These are phyloP conservation scores for Neopipo cinnamomea DNA, from an alignment of 2,113 vertebrate species.

Conservation along the genomic window DNA sequence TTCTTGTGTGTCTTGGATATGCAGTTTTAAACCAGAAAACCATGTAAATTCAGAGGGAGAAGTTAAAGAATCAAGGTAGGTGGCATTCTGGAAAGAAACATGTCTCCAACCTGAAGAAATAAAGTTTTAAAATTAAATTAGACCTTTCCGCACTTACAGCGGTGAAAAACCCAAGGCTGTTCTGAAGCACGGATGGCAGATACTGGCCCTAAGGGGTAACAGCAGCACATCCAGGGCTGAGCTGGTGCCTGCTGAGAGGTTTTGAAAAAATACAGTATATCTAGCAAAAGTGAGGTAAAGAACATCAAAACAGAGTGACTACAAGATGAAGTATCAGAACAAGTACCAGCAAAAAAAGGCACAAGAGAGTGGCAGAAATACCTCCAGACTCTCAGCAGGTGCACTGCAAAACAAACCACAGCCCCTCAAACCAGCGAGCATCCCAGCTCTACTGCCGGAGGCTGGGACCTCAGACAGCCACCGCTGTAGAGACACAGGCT, in stretches of 20 bases:
- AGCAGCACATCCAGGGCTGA: background rate
- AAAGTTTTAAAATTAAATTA: background rate
- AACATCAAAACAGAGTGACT: background rate
- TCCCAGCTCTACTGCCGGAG: background rate
- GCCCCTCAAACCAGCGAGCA: background rate
- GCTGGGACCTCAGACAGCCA: background rate
- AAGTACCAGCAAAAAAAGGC: background rate
- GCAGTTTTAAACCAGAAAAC: background rate
- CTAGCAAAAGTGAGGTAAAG: background rate
- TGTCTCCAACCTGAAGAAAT: background rate
- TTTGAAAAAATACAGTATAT: background rate
- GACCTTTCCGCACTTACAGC: background rate
- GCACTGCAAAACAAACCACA: background rate
- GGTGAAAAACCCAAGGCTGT: background rate
- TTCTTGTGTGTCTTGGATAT: background rate
- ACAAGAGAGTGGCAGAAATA: background rate
- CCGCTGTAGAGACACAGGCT: background rate
- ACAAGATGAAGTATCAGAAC: background rate
- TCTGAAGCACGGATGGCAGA: accelerated
- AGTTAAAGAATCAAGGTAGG: background rate
- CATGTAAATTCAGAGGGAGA: background rate
- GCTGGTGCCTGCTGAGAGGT: background rate
- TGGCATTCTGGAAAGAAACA: background rate
- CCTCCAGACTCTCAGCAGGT: background rate
- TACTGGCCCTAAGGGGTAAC: too few relatives aligned